Evolutionary conservation across 2,888 invertebrate genomes (phyloP), one percentile per base, ranked within the genome.

Genomic region (Hydrotaea cyrtoneurina): DNA sequence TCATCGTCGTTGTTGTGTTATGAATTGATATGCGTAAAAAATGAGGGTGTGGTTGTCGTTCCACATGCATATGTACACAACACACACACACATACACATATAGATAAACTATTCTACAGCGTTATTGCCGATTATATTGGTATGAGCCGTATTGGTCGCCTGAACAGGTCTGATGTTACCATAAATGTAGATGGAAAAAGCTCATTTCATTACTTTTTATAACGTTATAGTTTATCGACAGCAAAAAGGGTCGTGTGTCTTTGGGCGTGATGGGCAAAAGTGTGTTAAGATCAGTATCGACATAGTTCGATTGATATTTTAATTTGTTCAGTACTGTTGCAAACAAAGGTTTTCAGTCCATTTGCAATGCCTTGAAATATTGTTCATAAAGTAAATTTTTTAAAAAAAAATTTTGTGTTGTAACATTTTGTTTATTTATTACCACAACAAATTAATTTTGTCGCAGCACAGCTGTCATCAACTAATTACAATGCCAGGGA

Each of bases 41-140:
- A 80, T 76, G 76, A 86, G 83, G 85, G 85, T 80, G 85, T 86
- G 85, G 85, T 78, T 78, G 85, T 82, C 77, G 53, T 80, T 43
- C 53, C 31, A 5, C 59, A 62, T 15, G 15, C 59, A 26, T 23
- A 59, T 5, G 15, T 13, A 23, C 26, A 26, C 15, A 59, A 26
- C 26, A 59, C 4, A 26, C 23, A 23, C 26, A 26, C 15, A 59
- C 2, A 15, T 8, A 11, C 55, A 10, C 19, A 15, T 59, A 26
- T 26, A 59, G 13, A 50, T 50, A 50, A 59, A 26, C 15, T 55
- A 55, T 55, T 23, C 0, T 7, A 23, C 19, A 19, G 21, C 31
- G 7, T 21, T 55, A 55, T 55, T 55, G 17, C 55, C 19, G 21
- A 55, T 55, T 19, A 11, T 21, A 21, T 21, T 23, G 15, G 59